phyloP scores from a whole-genome alignment of 2,797 vertebrate species.

The Coregonus suidteri region DNA sequence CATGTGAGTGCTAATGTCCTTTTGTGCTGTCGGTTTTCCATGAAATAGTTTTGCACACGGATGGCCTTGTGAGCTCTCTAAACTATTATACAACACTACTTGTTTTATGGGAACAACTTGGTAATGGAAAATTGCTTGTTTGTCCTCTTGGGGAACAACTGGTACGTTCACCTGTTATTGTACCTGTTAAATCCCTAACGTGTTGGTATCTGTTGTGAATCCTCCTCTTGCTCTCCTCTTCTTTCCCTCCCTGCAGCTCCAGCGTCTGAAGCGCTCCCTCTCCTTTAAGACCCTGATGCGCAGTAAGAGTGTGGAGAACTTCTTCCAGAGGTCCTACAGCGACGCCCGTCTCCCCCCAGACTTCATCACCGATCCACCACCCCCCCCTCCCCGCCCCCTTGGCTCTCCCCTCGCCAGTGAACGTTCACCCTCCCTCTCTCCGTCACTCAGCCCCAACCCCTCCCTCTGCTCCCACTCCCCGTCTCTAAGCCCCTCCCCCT shows the following conservation, averaged over 20 bases:
- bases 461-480: conserved; percentile 64
- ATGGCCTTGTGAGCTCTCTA: background rate
- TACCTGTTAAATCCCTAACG: background rate
- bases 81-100: too few relatives aligned
- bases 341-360: conserved; percentile 83
- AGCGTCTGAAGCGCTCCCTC: conserved; percentile 86
- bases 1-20: background rate
- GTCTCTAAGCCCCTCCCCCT: conserved; percentile 73
- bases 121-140: background rate
- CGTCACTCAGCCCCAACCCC: conserved; percentile 73
- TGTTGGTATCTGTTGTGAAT: background rate
- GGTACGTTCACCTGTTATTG: background rate
- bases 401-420: conserved; percentile 70
- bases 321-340: conserved; percentile 86
- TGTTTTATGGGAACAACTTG: background rate
- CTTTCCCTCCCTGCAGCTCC: conserved; percentile 72
- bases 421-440: conserved; percentile 66
- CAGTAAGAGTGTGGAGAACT: conserved; percentile 92
- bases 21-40: conserved; percentile 17
- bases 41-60: background rate
- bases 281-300: conserved; percentile 90
- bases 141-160: background rate
- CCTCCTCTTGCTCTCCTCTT: conserved; percentile 3
- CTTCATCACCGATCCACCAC: conserved; percentile 79
- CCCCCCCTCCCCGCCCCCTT: conserved; percentile 73